Evolutionary conservation across 2,113 vertebrate genomes (phyloP).

Genomic region (Heterochromis multidens): DNA sequence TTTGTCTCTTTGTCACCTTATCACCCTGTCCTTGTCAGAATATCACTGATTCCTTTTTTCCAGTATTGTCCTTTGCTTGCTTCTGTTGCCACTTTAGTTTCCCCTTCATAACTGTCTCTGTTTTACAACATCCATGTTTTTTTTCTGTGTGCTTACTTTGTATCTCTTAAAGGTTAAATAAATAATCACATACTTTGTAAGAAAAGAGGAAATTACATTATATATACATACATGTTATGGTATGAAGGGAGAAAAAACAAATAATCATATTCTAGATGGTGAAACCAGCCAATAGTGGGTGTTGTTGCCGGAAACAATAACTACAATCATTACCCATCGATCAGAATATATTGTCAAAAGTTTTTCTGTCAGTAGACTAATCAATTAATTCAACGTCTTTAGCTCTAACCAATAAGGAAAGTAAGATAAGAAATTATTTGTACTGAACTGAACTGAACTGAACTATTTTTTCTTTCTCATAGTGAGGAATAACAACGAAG

Average conservation of each 20-base stretch:
- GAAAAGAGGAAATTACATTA: background rate
- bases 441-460: no score
- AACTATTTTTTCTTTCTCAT: background rate
- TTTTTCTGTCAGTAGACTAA: background rate
- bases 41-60: conserved; percentile 8
- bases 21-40: conserved; percentile 40
- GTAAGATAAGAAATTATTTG: background rate
- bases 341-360: background rate
- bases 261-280: background rate
- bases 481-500: background rate
- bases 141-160: background rate
- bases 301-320: background rate
- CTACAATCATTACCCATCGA: background rate
- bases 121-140: background rate
- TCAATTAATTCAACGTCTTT: background rate
- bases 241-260: background rate
- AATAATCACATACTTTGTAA: background rate
- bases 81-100: background rate
- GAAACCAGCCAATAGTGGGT: background rate
- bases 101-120: background rate
- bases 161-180: background rate
- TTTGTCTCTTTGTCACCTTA: conserved; percentile 44
- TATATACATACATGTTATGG: background rate
- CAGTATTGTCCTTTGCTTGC: background rate
- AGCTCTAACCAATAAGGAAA: background rate